Evolutionary conservation across 2,113 vertebrate genomes (phyloP).

Genomic region (cat (Felis catus)): F.catus_Fca126_mat1.0 CM031419.1:206782501-206783000

Average conservation of each 20-base stretch:
- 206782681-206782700: neutral
- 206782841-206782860: conserved; percentile 12
- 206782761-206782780: neutral
- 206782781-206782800: neutral
- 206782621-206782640: neutral
- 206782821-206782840: neutral
- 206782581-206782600: neutral
- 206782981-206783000: conserved; percentile 20
- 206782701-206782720: neutral
- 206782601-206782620: neutral
- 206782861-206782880: neutral
- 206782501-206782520: conserved; percentile 22
- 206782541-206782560: neutral
- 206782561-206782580: neutral
- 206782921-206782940: neutral
- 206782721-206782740: neutral
- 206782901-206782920: neutral
- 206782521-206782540: neutral
- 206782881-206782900: neutral
- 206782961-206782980: neutral
- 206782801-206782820: neutral
- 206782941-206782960: neutral
- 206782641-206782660: neutral
- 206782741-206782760: neutral
- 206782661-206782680: neutral